phyloP scores from a whole-genome alignment of 2,797 vertebrate species.

The Hylomyscus alleni region DNA sequence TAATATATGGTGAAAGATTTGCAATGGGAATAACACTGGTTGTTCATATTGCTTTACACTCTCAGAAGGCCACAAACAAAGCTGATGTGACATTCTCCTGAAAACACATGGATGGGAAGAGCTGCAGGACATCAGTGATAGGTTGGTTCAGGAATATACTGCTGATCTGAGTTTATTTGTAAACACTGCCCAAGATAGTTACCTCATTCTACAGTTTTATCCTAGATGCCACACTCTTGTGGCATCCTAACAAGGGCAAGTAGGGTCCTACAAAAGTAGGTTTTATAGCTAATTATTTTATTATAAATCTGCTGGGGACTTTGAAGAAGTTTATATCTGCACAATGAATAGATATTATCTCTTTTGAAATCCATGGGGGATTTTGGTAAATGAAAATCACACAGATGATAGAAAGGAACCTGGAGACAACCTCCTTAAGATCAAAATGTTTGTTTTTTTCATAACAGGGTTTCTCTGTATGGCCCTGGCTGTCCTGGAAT shows the following conservation, averaged over 20 bases:
- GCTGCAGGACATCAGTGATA: background rate
- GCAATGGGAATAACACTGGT: rapidly evolving
- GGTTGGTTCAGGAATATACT: background rate
- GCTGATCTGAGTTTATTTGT: no score
- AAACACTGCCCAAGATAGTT: background rate
- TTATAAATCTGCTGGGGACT: background rate
- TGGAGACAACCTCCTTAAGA: background rate
- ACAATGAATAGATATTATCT: background rate
- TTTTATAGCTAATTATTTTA: background rate
- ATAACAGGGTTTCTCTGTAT: no score
- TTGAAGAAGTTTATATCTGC: background rate
- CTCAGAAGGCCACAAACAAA: background rate
- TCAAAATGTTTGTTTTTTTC: no score
- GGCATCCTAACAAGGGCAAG: background rate
- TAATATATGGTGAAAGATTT: background rate
- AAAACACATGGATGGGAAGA: no score
- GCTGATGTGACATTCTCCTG: background rate
- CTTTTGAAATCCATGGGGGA: background rate
- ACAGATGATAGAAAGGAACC: background rate
- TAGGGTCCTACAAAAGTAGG: background rate
- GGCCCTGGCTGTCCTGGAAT: no score
- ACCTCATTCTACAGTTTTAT: background rate
- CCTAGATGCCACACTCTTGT: background rate
- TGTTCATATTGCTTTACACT: background rate
- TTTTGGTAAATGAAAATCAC: background rate